phyloP scores from a whole-genome alignment of 2,113 vertebrate genomes.

The Tragulus kanchil region DNA sequence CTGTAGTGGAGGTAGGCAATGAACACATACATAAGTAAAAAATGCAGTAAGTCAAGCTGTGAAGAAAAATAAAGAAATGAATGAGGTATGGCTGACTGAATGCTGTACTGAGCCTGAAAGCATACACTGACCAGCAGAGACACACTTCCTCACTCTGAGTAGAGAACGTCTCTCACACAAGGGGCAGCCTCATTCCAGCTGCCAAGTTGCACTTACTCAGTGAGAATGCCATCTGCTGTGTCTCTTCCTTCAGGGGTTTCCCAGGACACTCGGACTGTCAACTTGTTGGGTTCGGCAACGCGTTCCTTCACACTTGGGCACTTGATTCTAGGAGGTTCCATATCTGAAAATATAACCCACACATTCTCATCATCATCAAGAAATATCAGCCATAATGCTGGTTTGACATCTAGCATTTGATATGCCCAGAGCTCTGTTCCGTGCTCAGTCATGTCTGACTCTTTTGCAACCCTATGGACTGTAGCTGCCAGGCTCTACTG shows the following conservation, averaged over 20 bases:
- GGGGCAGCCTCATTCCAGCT: not conserved
- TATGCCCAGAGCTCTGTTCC: not conserved
- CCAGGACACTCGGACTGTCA: constrained; percentile 96
- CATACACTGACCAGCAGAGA: not conserved
- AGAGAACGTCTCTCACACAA: not conserved
- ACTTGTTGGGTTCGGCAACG: constrained; percentile 95
- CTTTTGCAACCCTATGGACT: not conserved
- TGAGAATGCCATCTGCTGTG: constrained; percentile 98
- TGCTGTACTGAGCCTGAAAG: not conserved
- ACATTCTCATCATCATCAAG: constrained; percentile 35
- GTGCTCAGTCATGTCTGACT: not conserved
- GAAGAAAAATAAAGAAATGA: not conserved
- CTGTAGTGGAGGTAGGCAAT: not conserved
- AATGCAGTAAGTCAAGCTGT: not conserved
- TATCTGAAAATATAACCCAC: constrained; percentile 87
- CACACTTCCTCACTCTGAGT: not conserved
- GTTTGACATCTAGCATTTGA: not conserved
- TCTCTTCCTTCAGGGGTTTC: constrained; percentile 97
- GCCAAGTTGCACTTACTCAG: constrained; percentile 92
- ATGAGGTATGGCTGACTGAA: not conserved
- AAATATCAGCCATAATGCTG: not conserved
- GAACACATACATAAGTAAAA: not conserved
- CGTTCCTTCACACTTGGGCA: constrained; percentile 97
- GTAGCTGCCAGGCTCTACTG: not conserved
- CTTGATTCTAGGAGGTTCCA: constrained; percentile 95